Conservation (phyloP, 2,888 invertebrate genomes). For the Andrena dorsata region DNA sequence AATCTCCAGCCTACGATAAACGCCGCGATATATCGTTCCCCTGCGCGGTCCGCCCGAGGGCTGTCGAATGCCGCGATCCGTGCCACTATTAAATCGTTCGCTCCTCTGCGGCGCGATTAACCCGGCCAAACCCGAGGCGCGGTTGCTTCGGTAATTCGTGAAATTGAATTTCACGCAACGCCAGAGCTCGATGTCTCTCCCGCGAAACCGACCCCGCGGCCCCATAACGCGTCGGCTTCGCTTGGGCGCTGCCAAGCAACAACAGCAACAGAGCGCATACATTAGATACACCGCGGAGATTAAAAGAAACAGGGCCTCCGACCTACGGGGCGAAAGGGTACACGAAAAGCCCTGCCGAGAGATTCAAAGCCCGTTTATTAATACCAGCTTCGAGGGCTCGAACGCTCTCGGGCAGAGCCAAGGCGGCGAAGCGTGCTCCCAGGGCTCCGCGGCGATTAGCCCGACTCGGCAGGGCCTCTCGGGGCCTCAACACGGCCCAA, state of each 20-base stretch:
- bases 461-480: conserved; percentile 64
- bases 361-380: conserved; percentile 69
- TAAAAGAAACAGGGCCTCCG: conserved; percentile 43
- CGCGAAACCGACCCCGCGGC: no score
- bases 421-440: conserved; percentile 76
- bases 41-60: conserved; percentile 45
- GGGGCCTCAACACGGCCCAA: conserved; percentile 31
- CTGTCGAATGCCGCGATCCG: conserved; percentile 19
- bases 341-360: conserved; percentile 55
- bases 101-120: not conserved
- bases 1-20: conserved; percentile 68
- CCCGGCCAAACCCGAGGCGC: not conserved
- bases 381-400: conserved; percentile 64
- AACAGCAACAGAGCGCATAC: not conserved
- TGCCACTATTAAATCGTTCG: conserved; percentile 32
- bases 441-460: conserved; percentile 78
- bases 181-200: no score
- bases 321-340: conserved; percentile 40
- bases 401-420: conserved; percentile 63
- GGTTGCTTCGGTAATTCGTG: not conserved
- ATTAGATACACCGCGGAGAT: conserved; percentile 14
- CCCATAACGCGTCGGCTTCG: no score
- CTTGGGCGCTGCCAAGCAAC: no score
- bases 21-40: conserved; percentile 39
- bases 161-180: not conserved